phyloP scores from a whole-genome alignment of 2,888 invertebrate species.

The Cyrtodaria siliqua region DNA sequence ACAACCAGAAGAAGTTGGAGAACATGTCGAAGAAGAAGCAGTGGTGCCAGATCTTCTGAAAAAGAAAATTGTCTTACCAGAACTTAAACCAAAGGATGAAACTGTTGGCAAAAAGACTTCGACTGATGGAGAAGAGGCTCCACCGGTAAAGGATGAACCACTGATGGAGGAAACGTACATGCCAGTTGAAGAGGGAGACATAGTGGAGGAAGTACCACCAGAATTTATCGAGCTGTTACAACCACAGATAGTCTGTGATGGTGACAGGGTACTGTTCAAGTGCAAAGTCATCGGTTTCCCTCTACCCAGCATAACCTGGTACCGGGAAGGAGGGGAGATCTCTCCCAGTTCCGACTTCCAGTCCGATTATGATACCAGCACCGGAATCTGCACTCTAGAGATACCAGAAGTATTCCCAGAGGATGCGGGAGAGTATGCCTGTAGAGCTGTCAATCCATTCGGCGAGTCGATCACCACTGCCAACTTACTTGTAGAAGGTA shows the following conservation, averaged over 20 bases:
- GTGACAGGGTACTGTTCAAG: constrained; percentile 76
- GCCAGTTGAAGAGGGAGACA: constrained; percentile 70
- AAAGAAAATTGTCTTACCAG: constrained; percentile 69
- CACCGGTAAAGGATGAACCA: constrained; percentile 63
- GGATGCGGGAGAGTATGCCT: constrained; percentile 98
- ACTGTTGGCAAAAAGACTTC: constrained; percentile 59
- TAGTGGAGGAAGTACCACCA: constrained; percentile 76
- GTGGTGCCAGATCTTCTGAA: constrained; percentile 63
- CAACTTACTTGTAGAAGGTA: constrained; percentile 82
- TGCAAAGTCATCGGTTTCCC: constrained; percentile 82
- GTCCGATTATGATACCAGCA: constrained; percentile 76
- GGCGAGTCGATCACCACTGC: constrained; percentile 95
- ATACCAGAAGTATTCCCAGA: constrained; percentile 98
- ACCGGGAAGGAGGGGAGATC: constrained; percentile 76
- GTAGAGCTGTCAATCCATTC: constrained; percentile 96
- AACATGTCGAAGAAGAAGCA: constrained; percentile 61
- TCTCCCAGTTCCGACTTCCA: constrained; percentile 77
- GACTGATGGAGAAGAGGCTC: constrained; percentile 66
- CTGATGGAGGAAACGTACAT: constrained; percentile 65
- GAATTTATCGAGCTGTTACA: constrained; percentile 82
- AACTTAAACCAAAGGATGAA: constrained; percentile 62
- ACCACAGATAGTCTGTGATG: constrained; percentile 81
- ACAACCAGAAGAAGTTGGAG: constrained; percentile 38
- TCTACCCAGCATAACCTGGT: constrained; percentile 81
- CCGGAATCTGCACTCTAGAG: constrained; percentile 91